These are phyloP conservation scores for Aspiorhynchus laticeps DNA, from an alignment of 2,113 vertebrate species.

Conservation along the genomic window DNA sequence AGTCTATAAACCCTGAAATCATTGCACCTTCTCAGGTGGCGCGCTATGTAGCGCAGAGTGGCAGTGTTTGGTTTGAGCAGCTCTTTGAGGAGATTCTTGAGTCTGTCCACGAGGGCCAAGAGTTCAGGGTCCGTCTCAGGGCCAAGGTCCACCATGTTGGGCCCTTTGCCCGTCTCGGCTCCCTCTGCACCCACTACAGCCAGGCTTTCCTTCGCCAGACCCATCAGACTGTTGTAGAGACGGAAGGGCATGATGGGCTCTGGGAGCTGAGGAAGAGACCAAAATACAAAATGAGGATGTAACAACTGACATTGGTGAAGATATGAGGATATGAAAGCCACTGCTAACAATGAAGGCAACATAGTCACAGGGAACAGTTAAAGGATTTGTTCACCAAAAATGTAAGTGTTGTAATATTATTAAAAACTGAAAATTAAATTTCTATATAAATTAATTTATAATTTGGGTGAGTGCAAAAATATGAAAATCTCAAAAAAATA, in stretches of 20 bases:
- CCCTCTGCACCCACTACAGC: slow-evolving; percentile 70
- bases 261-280: slow-evolving; percentile 78
- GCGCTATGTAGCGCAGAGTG: slow-evolving; percentile 84
- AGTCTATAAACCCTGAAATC: no score
- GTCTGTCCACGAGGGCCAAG: slow-evolving; percentile 75
- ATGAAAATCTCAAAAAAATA: no score
- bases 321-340: background rate
- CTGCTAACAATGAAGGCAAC: background rate
- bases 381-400: background rate
- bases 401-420: background rate
- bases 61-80: slow-evolving; percentile 82
- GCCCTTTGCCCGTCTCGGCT: slow-evolving; percentile 67
- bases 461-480: background rate
- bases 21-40: slow-evolving; percentile 75
- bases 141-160: slow-evolving; percentile 75
- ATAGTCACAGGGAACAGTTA: background rate
- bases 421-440: no score
- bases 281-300: background rate
- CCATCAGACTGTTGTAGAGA: slow-evolving; percentile 91
- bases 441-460: background rate
- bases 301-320: background rate
- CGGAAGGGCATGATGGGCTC: slow-evolving; percentile 92
- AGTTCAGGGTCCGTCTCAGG: slow-evolving; percentile 74
- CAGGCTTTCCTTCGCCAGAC: slow-evolving; percentile 92
- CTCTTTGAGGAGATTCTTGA: slow-evolving; percentile 83